Evolutionary conservation across 2,113 vertebrate species (phyloP), one percentile per base, ranked within the genome.

Genomic region (Vidua macroura): DNA sequence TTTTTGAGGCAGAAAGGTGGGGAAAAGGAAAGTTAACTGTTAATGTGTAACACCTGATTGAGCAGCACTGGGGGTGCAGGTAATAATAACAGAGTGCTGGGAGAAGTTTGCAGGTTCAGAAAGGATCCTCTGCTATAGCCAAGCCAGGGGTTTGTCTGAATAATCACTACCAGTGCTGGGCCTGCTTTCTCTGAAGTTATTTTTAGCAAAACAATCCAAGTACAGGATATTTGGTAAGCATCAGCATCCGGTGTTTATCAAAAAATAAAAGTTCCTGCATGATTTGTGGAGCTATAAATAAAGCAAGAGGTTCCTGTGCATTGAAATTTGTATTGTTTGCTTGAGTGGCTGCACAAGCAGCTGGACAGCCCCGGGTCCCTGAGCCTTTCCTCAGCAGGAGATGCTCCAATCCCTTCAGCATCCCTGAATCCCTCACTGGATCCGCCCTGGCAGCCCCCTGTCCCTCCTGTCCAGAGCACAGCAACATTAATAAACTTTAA

Each of bases 251-350:
- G 18, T 76, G 18, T 70, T 88, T 85, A 81, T 56, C 33, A 90
- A 75, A 75, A 87, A 91, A 75, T 35, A 81, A 86, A 86, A 92
- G 35, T 72, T 86, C 58, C 70, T 53, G 39, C 53, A 9, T 46
- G 48, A 77, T 86, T 75, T 94, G 56, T 35, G 70, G 81, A 59
- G 73, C 56, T 78, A 56, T 91, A 96, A 94, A 93, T 80, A 92
- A 73, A 93, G 41, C 43, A 77, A 69, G 91, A 70, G 30, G 43
- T 90, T 95, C 72, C 55, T 70, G 88, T 70, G 69, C 81, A 10
- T 16, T 76, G 69, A 82, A 74, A 86, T 81, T 52, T 25, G 35
- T 16, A 58, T 83, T 87, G 59, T 87, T 86, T 68, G 87, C 82
- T 48, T 30, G 76, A 87, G 46, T 37, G 51, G 59, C 69, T 74